Conservation (phyloP, 2,113 vertebrate species). For the Progne subis region DNA sequence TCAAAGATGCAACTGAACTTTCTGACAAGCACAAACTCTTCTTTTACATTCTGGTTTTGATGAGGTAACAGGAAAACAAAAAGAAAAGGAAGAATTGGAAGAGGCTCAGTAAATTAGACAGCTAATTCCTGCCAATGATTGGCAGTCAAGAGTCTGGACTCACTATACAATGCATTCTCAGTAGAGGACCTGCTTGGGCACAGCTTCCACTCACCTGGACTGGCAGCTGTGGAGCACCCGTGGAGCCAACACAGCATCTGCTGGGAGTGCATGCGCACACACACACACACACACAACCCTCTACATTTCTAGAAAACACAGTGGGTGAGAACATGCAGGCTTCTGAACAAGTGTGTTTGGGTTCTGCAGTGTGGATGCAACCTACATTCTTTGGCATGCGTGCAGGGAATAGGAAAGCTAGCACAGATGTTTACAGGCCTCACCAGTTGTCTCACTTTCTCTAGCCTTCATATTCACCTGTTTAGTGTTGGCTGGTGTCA, state of each 20-base stretch:
- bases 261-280: background rate
- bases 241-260: background rate
- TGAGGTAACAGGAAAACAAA: background rate
- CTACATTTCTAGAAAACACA: background rate
- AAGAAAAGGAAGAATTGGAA: background rate
- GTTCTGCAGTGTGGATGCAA: background rate
- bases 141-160: background rate
- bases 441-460: background rate
- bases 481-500: background rate
- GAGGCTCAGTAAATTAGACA: background rate
- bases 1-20: background rate
- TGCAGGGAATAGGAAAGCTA: background rate
- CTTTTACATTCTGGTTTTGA: background rate
- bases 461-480: background rate
- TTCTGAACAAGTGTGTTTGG: background rate
- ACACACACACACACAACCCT: too few relatives aligned
- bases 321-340: background rate
- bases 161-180: background rate
- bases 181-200: background rate
- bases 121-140: background rate
- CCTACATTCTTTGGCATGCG: background rate
- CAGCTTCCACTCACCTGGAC: fast-evolving
- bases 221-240: fast-evolving
- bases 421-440: background rate
- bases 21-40: background rate